A percentile compares a stretch with the other conserved stretches of the same genome.
Conservation (phyloP, 2,797 vertebrate species). For the Nyctibius grandis region DNA sequence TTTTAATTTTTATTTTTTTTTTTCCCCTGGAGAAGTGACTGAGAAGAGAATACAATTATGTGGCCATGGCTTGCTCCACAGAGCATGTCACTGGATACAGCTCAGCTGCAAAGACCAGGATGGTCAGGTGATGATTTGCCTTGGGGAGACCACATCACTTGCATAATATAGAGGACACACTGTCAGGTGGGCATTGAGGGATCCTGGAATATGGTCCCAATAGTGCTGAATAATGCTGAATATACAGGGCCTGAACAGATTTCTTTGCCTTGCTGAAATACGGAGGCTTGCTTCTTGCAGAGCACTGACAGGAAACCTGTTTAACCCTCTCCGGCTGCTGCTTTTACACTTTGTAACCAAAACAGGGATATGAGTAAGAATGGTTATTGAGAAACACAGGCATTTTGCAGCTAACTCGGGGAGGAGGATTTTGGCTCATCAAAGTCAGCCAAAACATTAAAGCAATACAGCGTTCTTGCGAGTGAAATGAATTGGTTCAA, state of each 20-base stretch:
- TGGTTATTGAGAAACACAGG: not conserved
- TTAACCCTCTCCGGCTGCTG: slow-evolving; percentile 34
- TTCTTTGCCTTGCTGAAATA: not conserved
- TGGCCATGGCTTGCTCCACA: slow-evolving; percentile 34
- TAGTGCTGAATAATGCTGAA: slow-evolving; percentile 49
- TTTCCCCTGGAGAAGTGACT: slow-evolving; percentile 15
- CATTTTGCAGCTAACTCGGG: not conserved
- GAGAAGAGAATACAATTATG: slow-evolving; percentile 61
- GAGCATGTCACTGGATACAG: slow-evolving; percentile 23
- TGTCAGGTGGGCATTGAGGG: slow-evolving; percentile 58
- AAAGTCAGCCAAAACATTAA: not conserved
- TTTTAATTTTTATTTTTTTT: not conserved
- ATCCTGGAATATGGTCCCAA: not conserved
- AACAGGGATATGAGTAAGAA: not conserved
- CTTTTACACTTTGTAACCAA: slow-evolving; percentile 28
- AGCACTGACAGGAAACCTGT: slow-evolving; percentile 8
- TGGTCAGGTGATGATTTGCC: slow-evolving; percentile 49
- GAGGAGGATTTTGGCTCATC: not conserved
- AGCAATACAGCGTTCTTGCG: not conserved
- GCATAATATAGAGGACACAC: slow-evolving; percentile 27
- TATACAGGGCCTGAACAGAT: not conserved
- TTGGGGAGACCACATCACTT: slow-evolving; percentile 17
- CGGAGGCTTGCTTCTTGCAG: not conserved
- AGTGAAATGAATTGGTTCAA: not conserved
- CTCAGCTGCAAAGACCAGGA: slow-evolving; percentile 40